Evolutionary conservation across 2,113 vertebrate species (phyloP).

Genomic region (Rana temporaria): DNA sequence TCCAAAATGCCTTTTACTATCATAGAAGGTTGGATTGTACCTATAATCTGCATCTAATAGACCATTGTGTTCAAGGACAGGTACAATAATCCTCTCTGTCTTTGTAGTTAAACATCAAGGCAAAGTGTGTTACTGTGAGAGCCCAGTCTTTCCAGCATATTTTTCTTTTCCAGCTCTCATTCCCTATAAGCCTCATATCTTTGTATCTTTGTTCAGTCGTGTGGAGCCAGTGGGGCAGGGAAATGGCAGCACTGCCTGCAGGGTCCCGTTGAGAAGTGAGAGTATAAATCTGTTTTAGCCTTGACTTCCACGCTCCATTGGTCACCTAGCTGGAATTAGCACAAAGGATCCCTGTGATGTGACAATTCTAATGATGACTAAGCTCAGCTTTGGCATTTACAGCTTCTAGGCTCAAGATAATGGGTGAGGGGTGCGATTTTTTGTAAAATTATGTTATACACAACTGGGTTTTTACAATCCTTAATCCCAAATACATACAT

Average conservation of each 20-base stretch:
- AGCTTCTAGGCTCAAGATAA: conserved; percentile 18
- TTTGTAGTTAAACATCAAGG: not conserved
- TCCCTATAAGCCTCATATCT: not conserved
- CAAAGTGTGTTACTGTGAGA: not conserved
- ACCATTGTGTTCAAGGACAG: not conserved
- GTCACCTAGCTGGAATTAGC: conserved; percentile 45
- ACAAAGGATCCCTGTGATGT: conserved; percentile 54
- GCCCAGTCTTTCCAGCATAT: not conserved
- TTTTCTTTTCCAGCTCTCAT: not conserved
- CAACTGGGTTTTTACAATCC: too few relatives aligned
- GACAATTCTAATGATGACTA: conserved; percentile 59
- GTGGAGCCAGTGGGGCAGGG: not conserved
- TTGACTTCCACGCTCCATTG: conserved; percentile 52
- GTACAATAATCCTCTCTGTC: not conserved
- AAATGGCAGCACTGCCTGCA: conserved; percentile 33
- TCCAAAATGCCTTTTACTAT: not conserved
- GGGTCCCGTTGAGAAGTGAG: conserved; percentile 47
- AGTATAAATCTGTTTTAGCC: conserved; percentile 57
- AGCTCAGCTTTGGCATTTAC: conserved; percentile 22
- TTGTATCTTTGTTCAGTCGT: not conserved
- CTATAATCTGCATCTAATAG: too few relatives aligned
- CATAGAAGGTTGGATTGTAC: too few relatives aligned
- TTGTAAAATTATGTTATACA: too few relatives aligned
- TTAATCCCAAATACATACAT: too few relatives aligned
- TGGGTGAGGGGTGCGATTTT: not conserved